Evolutionary conservation across 2,797 vertebrate species (phyloP).

Genomic region (Linurgus olivaceus): DNA sequence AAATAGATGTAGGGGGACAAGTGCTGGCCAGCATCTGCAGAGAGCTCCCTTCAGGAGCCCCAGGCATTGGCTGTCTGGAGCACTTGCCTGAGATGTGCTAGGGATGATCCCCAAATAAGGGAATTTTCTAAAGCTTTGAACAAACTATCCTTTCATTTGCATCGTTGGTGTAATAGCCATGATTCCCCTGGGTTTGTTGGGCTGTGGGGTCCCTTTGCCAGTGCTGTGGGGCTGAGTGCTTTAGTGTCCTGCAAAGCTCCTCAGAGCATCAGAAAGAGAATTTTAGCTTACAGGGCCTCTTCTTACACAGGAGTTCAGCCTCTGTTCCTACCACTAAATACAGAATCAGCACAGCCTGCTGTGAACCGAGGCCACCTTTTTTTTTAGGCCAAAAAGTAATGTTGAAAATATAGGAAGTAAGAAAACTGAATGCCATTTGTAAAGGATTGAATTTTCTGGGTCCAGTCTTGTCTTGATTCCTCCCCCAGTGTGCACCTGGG

Average conservation of each 20-base stretch:
- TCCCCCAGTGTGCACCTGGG: slow-evolving; percentile 92
- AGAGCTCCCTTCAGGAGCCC: neutral
- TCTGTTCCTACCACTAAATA: neutral
- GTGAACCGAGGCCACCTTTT: neutral
- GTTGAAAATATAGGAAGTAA: neutral
- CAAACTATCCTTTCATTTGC: neutral
- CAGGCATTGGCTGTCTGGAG: neutral
- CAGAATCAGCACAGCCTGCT: neutral
- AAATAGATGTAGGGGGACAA: neutral
- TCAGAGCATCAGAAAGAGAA: neutral
- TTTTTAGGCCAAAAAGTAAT: neutral
- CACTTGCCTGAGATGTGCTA: neutral
- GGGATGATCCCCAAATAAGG: neutral
- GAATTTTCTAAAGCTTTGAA: neutral
- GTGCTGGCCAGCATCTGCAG: neutral
- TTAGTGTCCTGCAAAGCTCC: neutral
- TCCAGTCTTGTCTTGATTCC: slow-evolving; percentile 1
- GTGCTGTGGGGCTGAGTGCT: neutral
- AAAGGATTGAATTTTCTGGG: neutral
- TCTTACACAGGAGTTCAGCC: neutral
- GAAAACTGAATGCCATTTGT: neutral
- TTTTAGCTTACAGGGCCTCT: neutral
- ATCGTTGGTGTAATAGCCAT: neutral
- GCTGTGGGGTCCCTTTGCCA: neutral
- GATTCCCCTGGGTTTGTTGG: neutral